A percentile compares a stretch with the other conserved stretches of the same genome.
These are phyloP conservation scores for Nettapus auritus DNA, from an alignment of 2,113 vertebrate genomes.

Conservation along the genomic window DNA sequence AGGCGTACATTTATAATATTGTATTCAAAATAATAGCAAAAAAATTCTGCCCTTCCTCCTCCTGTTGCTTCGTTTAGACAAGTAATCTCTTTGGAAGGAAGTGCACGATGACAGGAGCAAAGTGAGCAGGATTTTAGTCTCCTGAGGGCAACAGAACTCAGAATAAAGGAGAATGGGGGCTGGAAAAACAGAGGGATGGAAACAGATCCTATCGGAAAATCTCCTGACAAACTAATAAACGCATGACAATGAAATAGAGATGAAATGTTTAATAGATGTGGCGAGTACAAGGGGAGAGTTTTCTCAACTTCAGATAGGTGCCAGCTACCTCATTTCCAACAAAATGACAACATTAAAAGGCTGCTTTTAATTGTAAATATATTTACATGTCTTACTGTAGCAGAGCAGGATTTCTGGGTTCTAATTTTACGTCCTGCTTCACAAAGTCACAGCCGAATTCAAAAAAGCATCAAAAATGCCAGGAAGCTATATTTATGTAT, in stretches of 20 bases:
- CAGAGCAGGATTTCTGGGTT: conserved; percentile 36
- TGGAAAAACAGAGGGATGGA: neutral
- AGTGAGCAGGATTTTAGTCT: neutral
- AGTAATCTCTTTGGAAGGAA: neutral
- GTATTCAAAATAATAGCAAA: neutral
- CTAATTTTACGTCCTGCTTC: neutral
- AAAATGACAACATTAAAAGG: neutral
- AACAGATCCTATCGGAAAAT: neutral
- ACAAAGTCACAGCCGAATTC: neutral
- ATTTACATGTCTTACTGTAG: conserved; percentile 34
- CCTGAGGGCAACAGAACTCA: neutral
- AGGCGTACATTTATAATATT: neutral
- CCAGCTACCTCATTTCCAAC: conserved; percentile 25
- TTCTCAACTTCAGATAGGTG: neutral
- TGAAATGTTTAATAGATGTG: neutral
- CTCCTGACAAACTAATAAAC: neutral
- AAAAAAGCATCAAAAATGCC: neutral
- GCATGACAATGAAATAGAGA: neutral
- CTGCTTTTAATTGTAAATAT: conserved; percentile 42
- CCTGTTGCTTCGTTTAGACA: neutral
- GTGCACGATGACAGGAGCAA: neutral
- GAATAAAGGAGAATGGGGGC: neutral
- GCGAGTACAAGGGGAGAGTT: neutral
- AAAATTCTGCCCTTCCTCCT: neutral
- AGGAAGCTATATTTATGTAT: neutral